Evolutionary conservation across 2,797 vertebrate genomes (phyloP).

Genomic region (Emydoidea blandingii): DNA sequence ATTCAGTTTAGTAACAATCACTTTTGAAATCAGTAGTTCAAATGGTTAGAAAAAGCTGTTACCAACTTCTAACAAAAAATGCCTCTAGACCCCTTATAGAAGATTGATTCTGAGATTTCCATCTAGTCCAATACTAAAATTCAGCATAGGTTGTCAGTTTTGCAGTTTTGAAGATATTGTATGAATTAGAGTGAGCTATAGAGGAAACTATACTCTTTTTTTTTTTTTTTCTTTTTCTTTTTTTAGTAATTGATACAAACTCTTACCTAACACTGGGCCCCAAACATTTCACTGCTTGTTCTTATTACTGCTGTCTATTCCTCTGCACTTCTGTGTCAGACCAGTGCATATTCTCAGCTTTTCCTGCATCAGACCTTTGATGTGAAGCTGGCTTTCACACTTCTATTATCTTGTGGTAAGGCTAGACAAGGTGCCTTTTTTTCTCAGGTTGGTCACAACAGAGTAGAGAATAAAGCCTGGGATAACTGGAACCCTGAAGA

Average conservation of each 20-base stretch:
- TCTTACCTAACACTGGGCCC: no score
- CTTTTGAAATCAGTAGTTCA: background rate
- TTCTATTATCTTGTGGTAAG: background rate
- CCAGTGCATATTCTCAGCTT: background rate
- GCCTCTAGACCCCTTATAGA: background rate
- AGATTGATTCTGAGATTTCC: background rate
- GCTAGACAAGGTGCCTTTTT: background rate
- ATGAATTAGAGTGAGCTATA: no score
- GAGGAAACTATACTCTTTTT: no score
- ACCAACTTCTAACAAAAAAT: background rate
- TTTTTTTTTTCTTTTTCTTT: no score
- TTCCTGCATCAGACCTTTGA: background rate
- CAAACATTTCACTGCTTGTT: background rate
- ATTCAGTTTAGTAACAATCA: no score
- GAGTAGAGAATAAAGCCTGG: background rate
- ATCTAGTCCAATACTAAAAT: background rate
- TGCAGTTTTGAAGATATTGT: no score
- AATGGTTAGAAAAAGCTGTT: background rate
- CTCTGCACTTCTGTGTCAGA: background rate
- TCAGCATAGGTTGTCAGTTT: background rate
- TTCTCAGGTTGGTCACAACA: background rate
- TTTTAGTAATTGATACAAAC: no score
- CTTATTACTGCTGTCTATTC: background rate
- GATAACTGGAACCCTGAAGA: background rate
- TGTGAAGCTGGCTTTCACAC: background rate